Conservation (phyloP, 2,888 invertebrate species). For the Hipparchia sbordonii region DNA sequence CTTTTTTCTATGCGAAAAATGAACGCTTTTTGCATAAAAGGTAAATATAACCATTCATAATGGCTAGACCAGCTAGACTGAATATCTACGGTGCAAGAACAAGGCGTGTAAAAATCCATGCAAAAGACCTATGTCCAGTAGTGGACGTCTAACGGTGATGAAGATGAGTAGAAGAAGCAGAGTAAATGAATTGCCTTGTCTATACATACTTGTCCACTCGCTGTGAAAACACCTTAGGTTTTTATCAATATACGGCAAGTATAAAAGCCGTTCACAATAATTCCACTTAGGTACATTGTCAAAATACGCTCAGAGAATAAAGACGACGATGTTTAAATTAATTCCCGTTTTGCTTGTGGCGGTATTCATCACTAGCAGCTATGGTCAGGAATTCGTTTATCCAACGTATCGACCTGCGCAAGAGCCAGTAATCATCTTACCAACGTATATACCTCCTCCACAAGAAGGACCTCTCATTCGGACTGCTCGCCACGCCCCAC, state of each 20-base stretch:
- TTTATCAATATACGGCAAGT: slow-evolving; percentile 4
- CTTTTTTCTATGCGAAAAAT: no score
- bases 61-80: no score
- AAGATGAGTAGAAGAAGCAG: no score
- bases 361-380: slow-evolving; percentile 43
- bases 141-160: no score
- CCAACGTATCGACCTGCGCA: slow-evolving; percentile 46
- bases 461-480: slow-evolving; percentile 38
- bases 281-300: slow-evolving; percentile 4
- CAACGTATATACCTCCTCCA: slow-evolving; percentile 47
- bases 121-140: no score
- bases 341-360: slow-evolving; percentile 39
- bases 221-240: slow-evolving; percentile 11
- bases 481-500: slow-evolving; percentile 43
- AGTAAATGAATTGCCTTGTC: no score
- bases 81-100: no score
- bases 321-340: slow-evolving; percentile 42
- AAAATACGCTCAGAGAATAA: not conserved
- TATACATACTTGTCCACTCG: not conserved
- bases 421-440: slow-evolving; percentile 38
- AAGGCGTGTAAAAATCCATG: no score
- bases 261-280: slow-evolving; percentile 21
- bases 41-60: no score
- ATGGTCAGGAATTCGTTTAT: slow-evolving; percentile 44
- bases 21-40: no score